Evolutionary conservation across 1,140 invertebrate species (phyloP).

Genomic region (Brachystomella parvula): DNA sequence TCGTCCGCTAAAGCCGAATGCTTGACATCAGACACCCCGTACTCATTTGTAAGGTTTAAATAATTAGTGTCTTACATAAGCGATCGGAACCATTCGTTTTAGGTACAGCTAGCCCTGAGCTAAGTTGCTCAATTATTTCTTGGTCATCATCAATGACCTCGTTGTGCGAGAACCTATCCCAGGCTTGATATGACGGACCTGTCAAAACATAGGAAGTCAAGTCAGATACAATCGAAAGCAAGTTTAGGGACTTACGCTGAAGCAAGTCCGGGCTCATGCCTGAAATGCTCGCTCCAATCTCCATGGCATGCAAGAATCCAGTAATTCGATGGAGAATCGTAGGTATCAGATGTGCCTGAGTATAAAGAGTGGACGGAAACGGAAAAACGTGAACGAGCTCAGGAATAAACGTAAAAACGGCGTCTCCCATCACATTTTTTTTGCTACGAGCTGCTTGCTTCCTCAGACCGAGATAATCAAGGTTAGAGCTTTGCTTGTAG

Average conservation of each 20-base stretch:
- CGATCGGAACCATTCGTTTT: too few relatives aligned
- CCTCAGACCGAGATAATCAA: background rate
- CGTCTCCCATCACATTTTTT: background rate
- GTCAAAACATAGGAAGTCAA: background rate
- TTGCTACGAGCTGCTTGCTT: background rate
- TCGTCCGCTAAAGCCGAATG: too few relatives aligned
- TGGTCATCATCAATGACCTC: too few relatives aligned
- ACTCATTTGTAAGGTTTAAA: too few relatives aligned
- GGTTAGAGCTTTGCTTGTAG: background rate
- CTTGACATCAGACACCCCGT: too few relatives aligned
- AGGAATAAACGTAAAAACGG: conserved; percentile 1
- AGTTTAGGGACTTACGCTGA: background rate
- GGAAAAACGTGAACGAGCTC: conserved; percentile 7
- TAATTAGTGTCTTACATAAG: too few relatives aligned
- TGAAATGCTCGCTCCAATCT: conserved; percentile 11
- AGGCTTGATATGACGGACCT: background rate
- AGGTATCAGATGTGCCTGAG: conserved; percentile 21
- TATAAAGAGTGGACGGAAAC: conserved; percentile 3
- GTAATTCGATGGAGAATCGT: conserved; percentile 25
- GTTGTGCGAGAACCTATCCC: background rate
- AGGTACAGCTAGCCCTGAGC: too few relatives aligned
- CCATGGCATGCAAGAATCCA: conserved; percentile 14
- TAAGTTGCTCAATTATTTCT: too few relatives aligned
- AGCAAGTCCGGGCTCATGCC: background rate
- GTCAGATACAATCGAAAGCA: background rate